A percentile compares a stretch with the other conserved stretches of the same genome.
These are phyloP conservation scores for Panagrolaimus sp. DNA, from an alignment of 1,140 invertebrate genomes.

Conservation along the genomic window DNA sequence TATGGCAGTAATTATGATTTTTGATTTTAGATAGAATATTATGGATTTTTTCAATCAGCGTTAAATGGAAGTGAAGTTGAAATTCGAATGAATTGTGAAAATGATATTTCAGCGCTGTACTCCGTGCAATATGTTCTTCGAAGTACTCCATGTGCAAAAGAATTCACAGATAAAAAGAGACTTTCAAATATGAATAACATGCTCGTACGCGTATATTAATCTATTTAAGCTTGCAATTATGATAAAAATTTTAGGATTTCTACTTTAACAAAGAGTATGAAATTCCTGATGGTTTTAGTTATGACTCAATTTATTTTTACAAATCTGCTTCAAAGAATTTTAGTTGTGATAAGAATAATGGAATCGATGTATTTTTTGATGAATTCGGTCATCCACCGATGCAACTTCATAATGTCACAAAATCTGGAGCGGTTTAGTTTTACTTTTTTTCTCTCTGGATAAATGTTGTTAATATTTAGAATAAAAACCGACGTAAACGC, in stretches of 20 bases:
- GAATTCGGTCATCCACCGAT: constrained; percentile 30
- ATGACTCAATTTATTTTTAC: constrained; percentile 50
- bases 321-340: constrained; percentile 45
- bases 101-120: constrained; percentile 35
- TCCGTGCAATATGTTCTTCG: constrained; percentile 52
- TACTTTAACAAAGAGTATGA: constrained; percentile 54
- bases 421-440: constrained; percentile 15
- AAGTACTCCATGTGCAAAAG: constrained; percentile 57
- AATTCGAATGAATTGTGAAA: constrained; percentile 40
- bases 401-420: constrained; percentile 44
- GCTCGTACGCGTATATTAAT: constrained; percentile 36
- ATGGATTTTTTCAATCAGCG: constrained; percentile 57
- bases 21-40: constrained; percentile 50
- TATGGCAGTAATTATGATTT: not conserved
- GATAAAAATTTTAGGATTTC: constrained; percentile 46
- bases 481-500: constrained; percentile 28
- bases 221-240: constrained; percentile 18
- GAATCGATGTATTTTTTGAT: constrained; percentile 35
- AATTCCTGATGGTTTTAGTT: constrained; percentile 50
- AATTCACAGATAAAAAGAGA: constrained; percentile 45
- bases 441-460: constrained; percentile 21
- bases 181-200: constrained; percentile 45
- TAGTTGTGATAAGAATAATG: constrained; percentile 45
- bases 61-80: constrained; percentile 57
- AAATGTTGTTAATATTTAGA: constrained; percentile 20